These are phyloP conservation scores for Sebastes hubbsi DNA, from an alignment of 2,797 vertebrate species.

Conservation along the genomic window DNA sequence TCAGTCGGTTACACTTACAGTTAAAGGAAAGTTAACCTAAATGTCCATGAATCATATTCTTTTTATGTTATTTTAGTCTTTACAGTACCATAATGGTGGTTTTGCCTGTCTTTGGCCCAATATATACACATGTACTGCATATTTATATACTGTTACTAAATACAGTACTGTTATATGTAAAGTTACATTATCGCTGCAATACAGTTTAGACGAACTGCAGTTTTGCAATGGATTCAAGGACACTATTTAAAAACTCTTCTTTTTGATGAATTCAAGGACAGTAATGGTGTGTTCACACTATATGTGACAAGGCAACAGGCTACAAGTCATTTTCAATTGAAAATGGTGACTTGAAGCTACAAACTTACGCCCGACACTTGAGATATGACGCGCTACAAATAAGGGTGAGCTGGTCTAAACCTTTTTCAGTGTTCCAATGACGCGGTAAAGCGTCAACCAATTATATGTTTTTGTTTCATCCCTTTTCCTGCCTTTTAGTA, in stretches of 20 bases:
- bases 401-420: background rate
- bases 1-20: background rate
- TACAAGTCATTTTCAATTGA: background rate
- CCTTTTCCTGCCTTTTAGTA: no score
- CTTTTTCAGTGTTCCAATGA: background rate
- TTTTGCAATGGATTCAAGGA: background rate
- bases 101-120: background rate
- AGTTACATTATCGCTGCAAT: background rate
- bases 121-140: background rate
- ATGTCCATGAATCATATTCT: background rate
- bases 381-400: background rate
- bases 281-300: background rate
- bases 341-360: background rate
- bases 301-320: accelerated
- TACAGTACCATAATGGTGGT: background rate
- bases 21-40: background rate
- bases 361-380: background rate
- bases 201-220: background rate
- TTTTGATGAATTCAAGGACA: background rate
- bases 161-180: background rate
- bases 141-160: background rate
- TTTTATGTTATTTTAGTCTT: background rate
- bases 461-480: background rate
- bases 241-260: background rate
- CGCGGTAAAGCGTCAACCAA: background rate